phyloP scores from a whole-genome alignment of 1,140 invertebrate genomes.

The Orchestia grillus region DNA sequence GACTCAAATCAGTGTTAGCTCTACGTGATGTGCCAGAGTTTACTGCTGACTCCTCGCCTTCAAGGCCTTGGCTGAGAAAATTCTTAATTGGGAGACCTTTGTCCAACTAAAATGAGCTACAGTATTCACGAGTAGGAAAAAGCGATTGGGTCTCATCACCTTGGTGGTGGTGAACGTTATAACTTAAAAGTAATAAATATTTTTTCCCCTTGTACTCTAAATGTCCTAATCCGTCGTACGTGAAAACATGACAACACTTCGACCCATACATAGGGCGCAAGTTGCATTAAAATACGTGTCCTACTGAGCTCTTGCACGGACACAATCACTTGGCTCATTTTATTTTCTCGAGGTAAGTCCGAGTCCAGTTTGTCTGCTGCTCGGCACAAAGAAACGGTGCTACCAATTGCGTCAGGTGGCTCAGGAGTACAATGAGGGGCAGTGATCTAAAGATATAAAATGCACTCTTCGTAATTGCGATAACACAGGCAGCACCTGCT shows the following conservation, averaged over 20 bases:
- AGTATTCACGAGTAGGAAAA: background rate
- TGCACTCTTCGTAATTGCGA: background rate
- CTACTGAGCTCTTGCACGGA: too few species aligned
- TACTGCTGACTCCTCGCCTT: background rate
- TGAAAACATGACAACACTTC: background rate
- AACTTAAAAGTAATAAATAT: background rate
- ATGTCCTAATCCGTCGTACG: background rate
- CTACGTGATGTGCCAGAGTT: background rate
- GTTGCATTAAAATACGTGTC: background rate
- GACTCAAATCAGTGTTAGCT: background rate
- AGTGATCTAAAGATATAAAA: background rate
- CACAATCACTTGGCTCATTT: background rate
- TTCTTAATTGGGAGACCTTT: background rate
- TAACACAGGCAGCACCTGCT: background rate
- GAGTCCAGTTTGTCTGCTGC: background rate
- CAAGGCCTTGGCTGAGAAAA: background rate
- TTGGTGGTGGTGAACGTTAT: background rate
- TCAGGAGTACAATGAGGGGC: background rate
- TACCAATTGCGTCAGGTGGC: background rate
- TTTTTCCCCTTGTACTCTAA: background rate
- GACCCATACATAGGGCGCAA: background rate
- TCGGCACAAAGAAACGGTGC: background rate
- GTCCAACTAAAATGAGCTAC: background rate
- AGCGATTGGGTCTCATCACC: background rate
- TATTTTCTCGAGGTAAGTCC: background rate